Conservation (phyloP, 1,140 invertebrate species). For the Ostrea denselamellosa region DNA sequence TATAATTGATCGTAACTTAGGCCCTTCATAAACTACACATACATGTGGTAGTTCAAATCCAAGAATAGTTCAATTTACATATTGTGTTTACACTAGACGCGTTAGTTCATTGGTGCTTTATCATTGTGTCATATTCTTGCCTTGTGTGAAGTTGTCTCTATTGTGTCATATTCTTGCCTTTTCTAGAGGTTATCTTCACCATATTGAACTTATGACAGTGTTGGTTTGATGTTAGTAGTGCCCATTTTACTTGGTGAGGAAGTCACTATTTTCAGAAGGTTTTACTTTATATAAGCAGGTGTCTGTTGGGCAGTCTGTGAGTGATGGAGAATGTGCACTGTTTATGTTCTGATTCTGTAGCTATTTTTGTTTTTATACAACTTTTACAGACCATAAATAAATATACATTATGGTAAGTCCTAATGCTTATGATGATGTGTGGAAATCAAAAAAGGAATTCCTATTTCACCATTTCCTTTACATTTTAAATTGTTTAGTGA, state of each 20-base stretch:
- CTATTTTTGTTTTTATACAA: too few species aligned
- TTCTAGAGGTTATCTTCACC: not conserved
- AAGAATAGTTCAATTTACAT: not conserved
- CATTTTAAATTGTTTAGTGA: not conserved
- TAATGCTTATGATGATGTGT: too few species aligned
- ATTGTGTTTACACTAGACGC: not conserved
- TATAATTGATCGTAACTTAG: not conserved
- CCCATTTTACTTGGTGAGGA: not conserved
- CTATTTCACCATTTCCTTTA: too few species aligned
- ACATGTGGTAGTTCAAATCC: not conserved
- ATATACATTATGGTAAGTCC: too few species aligned
- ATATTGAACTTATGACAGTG: not conserved
- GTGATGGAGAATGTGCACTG: too few species aligned
- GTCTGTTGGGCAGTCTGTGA: too few species aligned
- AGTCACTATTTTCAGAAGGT: not conserved
- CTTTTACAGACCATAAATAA: too few species aligned
- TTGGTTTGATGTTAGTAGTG: not conserved
- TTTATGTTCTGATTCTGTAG: too few species aligned
- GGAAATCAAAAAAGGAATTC: too few species aligned
- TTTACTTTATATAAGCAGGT: not conserved
- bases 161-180: not conserved
- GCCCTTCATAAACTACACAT: not conserved
- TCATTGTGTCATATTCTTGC: slow-evolving; percentile 6
- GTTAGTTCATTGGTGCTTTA: not conserved
- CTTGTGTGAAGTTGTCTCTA: not conserved